phyloP scores from a whole-genome alignment of 2,113 vertebrate species.

The Ameiurus melas region DNA sequence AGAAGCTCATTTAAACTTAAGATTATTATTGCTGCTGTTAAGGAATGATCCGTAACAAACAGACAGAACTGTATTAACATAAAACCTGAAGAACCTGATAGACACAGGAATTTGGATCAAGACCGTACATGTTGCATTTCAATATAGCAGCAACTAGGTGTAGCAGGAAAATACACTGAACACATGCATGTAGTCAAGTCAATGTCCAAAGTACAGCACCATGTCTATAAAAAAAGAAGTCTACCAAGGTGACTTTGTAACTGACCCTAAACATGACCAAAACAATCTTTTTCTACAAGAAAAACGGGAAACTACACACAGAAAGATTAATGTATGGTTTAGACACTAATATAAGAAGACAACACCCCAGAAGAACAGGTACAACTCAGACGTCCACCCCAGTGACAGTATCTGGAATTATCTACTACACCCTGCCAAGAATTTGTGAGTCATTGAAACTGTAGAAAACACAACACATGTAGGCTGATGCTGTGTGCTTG shows the following conservation, averaged over 20 bases:
- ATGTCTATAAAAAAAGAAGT: not conserved
- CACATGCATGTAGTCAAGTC: not conserved
- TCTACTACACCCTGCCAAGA: conserved; percentile 9
- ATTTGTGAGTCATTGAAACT: not conserved
- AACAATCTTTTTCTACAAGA: not conserved
- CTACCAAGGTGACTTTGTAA: not conserved
- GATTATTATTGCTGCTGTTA: not conserved
- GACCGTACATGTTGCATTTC: conserved; percentile 17
- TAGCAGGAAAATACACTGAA: not conserved
- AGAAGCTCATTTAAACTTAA: not conserved
- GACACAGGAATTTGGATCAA: not conserved
- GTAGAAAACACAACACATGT: not conserved
- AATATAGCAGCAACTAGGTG: not conserved
- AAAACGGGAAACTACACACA: too few species aligned
- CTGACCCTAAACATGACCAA: not conserved
- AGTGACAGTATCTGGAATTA: not conserved
- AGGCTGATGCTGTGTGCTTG: not conserved
- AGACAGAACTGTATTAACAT: not conserved
- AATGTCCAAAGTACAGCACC: not conserved
- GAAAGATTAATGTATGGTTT: not conserved
- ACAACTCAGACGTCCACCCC: not conserved
- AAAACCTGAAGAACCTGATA: conserved; percentile 21
- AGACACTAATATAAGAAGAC: not conserved
- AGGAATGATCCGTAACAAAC: not conserved
- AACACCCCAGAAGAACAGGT: conserved; percentile 51